phyloP scores from a whole-genome alignment of 2,888 invertebrate species.

The Opisthograptis luteolata region DNA sequence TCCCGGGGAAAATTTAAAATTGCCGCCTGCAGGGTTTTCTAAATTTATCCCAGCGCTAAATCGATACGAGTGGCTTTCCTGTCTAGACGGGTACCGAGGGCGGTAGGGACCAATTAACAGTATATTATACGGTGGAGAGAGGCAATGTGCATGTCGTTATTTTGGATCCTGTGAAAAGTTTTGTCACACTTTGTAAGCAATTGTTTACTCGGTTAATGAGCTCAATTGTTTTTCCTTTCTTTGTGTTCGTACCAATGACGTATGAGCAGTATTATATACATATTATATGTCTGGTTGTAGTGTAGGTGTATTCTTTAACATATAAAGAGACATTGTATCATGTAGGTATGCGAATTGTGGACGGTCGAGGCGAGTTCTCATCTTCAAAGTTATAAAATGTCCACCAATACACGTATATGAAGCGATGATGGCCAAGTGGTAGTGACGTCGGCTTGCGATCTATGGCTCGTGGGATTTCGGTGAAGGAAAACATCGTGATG shows the following conservation, averaged over 20 bases:
- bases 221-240: constrained; percentile 6
- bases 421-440: too few species aligned
- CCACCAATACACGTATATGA: too few species aligned
- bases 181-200: constrained; percentile 5
- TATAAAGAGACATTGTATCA: too few species aligned
- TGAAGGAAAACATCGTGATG: too few species aligned
- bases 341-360: too few species aligned
- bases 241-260: constrained; percentile 2
- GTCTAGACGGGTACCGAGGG: constrained; percentile 61
- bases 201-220: constrained; percentile 15
- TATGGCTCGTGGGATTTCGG: too few species aligned
- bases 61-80: constrained; percentile 61
- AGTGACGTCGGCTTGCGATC: too few species aligned
- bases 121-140: constrained; percentile 4
- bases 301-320: too few species aligned
- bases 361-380: too few species aligned
- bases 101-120: constrained; percentile 43
- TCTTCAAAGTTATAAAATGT: too few species aligned
- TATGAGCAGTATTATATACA: too few species aligned
- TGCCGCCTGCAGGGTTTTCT: constrained; percentile 48
- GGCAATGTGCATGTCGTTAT: background rate
- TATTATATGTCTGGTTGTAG: background rate
- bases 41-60: constrained; percentile 63
- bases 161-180: constrained; percentile 9
- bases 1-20: constrained; percentile 26